Percentiles rank a stretch among this genome's conserved stretches.
Conservation (phyloP, 1,140 invertebrate genomes). For the Nymphalis io region DNA sequence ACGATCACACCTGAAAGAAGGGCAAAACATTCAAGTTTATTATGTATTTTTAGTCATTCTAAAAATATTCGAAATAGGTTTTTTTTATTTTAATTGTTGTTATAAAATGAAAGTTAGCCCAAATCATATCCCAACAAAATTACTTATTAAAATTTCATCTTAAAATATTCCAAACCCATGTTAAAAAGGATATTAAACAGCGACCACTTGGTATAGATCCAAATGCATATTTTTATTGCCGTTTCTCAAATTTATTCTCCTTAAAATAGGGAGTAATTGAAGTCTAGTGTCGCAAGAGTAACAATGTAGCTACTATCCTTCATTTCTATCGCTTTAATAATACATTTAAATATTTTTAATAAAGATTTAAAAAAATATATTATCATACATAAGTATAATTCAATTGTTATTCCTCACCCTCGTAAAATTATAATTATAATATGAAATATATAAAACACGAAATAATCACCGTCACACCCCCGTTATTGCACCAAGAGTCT, state of each 20-base stretch:
- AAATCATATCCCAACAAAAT: too few relatives aligned
- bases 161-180: conserved; percentile 8
- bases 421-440: conserved; percentile 41
- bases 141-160: conserved; percentile 2
- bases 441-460: conserved; percentile 40
- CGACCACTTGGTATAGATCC: conserved; percentile 32
- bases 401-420: too few relatives aligned
- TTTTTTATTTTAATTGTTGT: too few relatives aligned
- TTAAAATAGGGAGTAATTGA: conserved; percentile 29
- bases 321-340: background rate
- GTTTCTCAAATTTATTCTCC: conserved; percentile 34
- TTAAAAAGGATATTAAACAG: conserved; percentile 31
- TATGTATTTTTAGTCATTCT: too few relatives aligned
- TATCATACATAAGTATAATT: too few relatives aligned
- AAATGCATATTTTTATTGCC: conserved; percentile 38
- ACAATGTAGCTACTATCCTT: conserved; percentile 10
- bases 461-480: conserved; percentile 43
- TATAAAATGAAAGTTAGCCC: conserved; percentile 9
- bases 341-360: too few relatives aligned
- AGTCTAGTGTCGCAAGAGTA: conserved; percentile 15
- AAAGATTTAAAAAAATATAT: too few relatives aligned
- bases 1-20: too few relatives aligned
- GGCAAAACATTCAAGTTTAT: too few relatives aligned
- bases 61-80: too few relatives aligned
- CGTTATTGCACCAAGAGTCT: conserved; percentile 58